These are phyloP conservation scores for Danio aesculapii DNA, from an alignment of 2,797 vertebrate species.

Conservation along the genomic window DNA sequence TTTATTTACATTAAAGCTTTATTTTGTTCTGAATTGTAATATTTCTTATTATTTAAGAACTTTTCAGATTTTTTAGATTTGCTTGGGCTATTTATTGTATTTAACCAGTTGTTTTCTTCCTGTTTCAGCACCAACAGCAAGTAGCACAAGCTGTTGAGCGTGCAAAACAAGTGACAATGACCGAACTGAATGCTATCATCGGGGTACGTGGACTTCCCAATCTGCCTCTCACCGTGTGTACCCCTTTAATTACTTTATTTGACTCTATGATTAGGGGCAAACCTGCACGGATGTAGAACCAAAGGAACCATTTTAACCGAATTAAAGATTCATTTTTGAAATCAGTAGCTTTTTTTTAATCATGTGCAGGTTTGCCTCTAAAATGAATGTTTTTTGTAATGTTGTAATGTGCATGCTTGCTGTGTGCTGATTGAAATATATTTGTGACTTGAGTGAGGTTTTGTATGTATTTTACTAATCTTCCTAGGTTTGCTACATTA, in stretches of 20 bases:
- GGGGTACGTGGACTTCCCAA: conserved; percentile 97
- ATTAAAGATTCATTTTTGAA: not conserved
- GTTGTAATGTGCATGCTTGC: conserved; percentile 28
- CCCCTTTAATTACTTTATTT: conserved; percentile 89
- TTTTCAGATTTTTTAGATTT: not conserved
- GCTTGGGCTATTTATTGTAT: not conserved
- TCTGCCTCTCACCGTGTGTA: conserved; percentile 95
- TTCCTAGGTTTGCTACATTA: not conserved
- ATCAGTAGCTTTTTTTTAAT: not conserved
- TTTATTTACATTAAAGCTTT: conserved; percentile 1
- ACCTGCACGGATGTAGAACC: conserved; percentile 63
- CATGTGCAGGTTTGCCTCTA: conserved; percentile 63
- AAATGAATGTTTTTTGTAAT: conserved; percentile 56
- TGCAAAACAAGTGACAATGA: conserved; percentile 99
- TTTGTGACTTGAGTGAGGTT: conserved; percentile 10
- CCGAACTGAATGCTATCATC: conserved; percentile 98
- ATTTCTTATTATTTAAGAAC: not conserved
- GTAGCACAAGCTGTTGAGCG: conserved; percentile 98
- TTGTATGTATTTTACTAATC: not conserved
- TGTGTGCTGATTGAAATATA: conserved; percentile 19
- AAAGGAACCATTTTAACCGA: not conserved
- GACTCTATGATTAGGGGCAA: conserved; percentile 69
- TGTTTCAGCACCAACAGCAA: conserved; percentile 96
- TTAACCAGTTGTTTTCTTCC: conserved; percentile 46
- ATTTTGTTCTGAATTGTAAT: not conserved